Evolutionary conservation across 2,797 vertebrate genomes (phyloP).

Genomic region (Melanotaenia parkinsoni): DNA sequence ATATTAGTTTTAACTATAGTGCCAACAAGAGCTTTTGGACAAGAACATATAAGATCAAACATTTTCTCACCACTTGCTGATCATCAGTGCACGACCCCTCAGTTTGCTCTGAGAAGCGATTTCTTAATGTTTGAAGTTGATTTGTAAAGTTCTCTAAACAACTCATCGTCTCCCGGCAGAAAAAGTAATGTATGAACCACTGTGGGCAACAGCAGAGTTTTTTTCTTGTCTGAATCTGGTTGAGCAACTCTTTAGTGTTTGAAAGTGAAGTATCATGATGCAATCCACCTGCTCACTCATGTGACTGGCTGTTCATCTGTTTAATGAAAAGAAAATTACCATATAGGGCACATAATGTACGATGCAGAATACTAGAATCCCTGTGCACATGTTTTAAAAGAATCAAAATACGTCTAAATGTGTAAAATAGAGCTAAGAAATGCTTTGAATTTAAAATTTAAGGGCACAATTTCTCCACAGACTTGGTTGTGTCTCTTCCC

Average conservation of each 20-base stretch:
- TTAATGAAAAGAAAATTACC: not conserved
- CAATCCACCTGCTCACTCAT: constrained; percentile 16
- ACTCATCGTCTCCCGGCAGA: constrained; percentile 44
- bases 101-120: constrained; percentile 2
- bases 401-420: not conserved
- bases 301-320: not conserved
- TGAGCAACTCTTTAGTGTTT: constrained; percentile 38
- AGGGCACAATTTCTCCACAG: not conserved
- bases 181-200: not conserved
- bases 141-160: constrained; percentile 36
- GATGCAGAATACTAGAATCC: not conserved
- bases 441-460: not conserved
- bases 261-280: not conserved
- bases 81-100: constrained; percentile 3
- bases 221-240: constrained; percentile 38
- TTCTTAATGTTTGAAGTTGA: constrained; percentile 38
- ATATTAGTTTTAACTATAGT: not conserved
- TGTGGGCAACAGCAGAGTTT: not conserved
- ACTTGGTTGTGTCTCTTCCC: not conserved
- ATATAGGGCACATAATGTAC: not conserved
- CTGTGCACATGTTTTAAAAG: not conserved
- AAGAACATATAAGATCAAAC: not conserved
- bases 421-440: not conserved
- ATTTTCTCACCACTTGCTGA: constrained; percentile 53
- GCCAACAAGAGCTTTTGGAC: not conserved